phyloP scores from a whole-genome alignment of 2,797 vertebrate genomes.

The Gobionotothen gibberifrons region DNA sequence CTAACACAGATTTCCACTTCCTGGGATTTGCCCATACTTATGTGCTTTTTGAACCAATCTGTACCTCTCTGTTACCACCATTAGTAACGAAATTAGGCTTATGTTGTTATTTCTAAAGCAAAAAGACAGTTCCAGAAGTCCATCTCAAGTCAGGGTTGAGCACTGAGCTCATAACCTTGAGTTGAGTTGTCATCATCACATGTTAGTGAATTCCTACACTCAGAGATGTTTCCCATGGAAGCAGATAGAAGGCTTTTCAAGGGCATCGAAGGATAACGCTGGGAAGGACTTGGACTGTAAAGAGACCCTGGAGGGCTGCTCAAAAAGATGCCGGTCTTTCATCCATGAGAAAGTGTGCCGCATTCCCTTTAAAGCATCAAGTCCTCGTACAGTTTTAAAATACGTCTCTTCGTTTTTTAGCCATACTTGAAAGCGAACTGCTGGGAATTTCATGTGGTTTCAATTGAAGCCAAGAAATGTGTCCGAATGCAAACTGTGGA shows the following conservation, averaged over 20 bases:
- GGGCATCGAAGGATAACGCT: conserved; percentile 40
- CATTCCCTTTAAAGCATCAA: conserved; percentile 35
- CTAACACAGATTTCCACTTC: neutral
- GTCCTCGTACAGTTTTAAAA: conserved; percentile 37
- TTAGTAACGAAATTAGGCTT: neutral
- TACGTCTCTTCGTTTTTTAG: conserved; percentile 40
- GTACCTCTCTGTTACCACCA: neutral
- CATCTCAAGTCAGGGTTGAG: neutral
- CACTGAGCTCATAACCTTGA: neutral
- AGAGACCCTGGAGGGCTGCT: conserved; percentile 43
- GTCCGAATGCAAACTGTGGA: conserved; percentile 6
- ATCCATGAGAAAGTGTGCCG: conserved; percentile 47
- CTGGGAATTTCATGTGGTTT: conserved; percentile 16
- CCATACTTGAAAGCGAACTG: conserved; percentile 13
- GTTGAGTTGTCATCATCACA: neutral
- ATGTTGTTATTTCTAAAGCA: neutral
- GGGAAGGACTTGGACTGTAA: conserved; percentile 35
- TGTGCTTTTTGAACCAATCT: neutral
- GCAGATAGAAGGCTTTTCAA: conserved; percentile 40
- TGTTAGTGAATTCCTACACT: conserved; percentile 34
- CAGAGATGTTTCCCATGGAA: conserved; percentile 32
- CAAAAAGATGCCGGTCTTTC: conserved; percentile 47
- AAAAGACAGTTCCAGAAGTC: neutral
- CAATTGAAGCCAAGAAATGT: conserved; percentile 23
- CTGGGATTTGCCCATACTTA: neutral